Conservation (phyloP, 1,140 invertebrate genomes). For the Antheraea pernyi region DNA sequence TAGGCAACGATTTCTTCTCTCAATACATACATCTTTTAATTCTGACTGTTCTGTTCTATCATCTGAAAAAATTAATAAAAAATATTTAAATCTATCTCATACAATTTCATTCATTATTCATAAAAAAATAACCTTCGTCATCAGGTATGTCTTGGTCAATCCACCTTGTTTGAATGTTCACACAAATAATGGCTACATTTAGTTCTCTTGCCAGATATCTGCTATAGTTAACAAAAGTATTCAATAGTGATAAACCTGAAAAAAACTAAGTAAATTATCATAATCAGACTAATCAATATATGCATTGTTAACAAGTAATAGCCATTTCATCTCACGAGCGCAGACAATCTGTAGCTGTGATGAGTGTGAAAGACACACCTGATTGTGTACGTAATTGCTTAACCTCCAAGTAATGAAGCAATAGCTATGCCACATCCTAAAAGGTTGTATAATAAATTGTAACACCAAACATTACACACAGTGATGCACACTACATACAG, state of each 20-base stretch:
- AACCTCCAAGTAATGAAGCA: too few species aligned
- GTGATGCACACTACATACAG: too few species aligned
- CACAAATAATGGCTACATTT: constrained; percentile 77
- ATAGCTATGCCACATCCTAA: too few species aligned
- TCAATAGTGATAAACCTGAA: constrained; percentile 76
- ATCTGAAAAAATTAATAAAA: constrained; percentile 40
- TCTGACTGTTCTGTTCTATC: constrained; percentile 25
- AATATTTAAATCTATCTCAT: background rate
- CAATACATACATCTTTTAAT: constrained; percentile 40
- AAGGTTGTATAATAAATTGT: too few species aligned
- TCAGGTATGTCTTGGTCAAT: constrained; percentile 65
- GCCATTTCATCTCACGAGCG: too few species aligned
- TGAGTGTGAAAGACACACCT: too few species aligned
- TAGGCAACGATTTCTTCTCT: constrained; percentile 62
- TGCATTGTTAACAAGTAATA: too few species aligned
- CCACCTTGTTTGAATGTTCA: constrained; percentile 82
- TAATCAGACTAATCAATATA: too few species aligned
- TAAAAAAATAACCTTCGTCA: constrained; percentile 47
- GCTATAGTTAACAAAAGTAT: constrained; percentile 79
- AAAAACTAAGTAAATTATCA: constrained; percentile 9
- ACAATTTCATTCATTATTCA: background rate
- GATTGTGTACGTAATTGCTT: too few species aligned
- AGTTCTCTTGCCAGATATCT: constrained; percentile 78
- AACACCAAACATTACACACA: too few species aligned
- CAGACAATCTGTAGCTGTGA: too few species aligned